These are phyloP conservation scores for Hybognathus amarus DNA, from an alignment of 2,797 vertebrate genomes.

Conservation along the genomic window DNA sequence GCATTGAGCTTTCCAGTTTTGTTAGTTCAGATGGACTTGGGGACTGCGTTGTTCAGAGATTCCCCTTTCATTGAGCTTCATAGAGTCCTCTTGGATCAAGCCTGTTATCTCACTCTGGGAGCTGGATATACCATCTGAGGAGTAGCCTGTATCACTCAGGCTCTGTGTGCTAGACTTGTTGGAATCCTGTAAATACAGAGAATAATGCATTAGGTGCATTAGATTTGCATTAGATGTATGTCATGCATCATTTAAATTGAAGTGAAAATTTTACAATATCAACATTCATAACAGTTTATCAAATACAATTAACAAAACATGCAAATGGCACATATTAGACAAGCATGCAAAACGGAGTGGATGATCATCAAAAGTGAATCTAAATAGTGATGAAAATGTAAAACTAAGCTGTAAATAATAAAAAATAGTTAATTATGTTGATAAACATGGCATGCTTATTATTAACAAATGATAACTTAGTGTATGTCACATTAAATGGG, in stretches of 20 bases:
- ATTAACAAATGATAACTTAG: not conserved
- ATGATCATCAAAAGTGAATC: slow-evolving; percentile 20
- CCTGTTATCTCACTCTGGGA: slow-evolving; percentile 96
- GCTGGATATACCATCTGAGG: slow-evolving; percentile 95
- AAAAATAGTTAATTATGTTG: not conserved
- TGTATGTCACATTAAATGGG: not conserved
- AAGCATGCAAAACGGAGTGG: slow-evolving; percentile 33
- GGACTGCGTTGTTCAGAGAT: slow-evolving; percentile 76
- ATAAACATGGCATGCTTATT: slow-evolving; percentile 32
- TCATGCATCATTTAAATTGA: not conserved
- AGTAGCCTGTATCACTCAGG: slow-evolving; percentile 98
- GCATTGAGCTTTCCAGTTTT: slow-evolving; percentile 91
- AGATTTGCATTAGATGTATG: too few relatives aligned
- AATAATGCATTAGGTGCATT: slow-evolving; percentile 14
- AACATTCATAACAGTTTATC: not conserved
- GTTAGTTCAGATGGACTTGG: slow-evolving; percentile 92
- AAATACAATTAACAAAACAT: slow-evolving; percentile 29
- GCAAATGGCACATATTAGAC: slow-evolving; percentile 12
- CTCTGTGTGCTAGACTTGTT: slow-evolving; percentile 95
- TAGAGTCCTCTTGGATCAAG: slow-evolving; percentile 89
- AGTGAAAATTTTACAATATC: not conserved
- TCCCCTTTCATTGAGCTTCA: slow-evolving; percentile 90
- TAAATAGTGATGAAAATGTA: not conserved
- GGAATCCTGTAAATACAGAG: slow-evolving; percentile 79
- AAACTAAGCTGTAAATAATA: not conserved